A percentile compares a stretch with the other conserved stretches of the same genome.
phyloP scores from a whole-genome alignment of 2,888 invertebrate genomes.

The Cylindroiulus punctatus region DNA sequence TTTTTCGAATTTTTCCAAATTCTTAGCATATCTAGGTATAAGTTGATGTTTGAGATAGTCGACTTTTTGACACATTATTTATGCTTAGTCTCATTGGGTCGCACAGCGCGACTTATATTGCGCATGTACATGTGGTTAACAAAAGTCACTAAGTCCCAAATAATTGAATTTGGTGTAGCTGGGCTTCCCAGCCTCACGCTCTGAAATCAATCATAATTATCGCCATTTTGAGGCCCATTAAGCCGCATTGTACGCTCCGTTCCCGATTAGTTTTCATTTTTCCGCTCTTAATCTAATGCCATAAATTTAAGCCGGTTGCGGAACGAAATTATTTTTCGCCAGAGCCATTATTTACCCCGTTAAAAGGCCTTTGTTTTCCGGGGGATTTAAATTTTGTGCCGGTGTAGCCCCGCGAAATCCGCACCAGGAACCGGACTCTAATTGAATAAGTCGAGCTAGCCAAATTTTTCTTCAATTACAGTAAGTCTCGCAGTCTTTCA shows the following conservation, averaged over 20 bases:
- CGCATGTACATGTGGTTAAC: no score
- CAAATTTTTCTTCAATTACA: neutral
- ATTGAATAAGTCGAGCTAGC: neutral
- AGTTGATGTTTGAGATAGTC: no score
- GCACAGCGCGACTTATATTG: no score
- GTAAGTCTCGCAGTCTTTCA: neutral
- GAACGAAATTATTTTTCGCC: neutral
- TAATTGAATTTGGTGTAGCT: neutral
- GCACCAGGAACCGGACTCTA: neutral
- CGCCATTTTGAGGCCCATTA: slow-evolving; percentile 4
- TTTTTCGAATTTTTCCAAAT: no score
- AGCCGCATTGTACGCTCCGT: neutral
- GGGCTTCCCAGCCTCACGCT: neutral
- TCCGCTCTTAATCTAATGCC: neutral
- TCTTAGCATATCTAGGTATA: no score
- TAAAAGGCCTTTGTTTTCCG: neutral
- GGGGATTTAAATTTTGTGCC: neutral
- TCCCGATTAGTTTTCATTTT: neutral
- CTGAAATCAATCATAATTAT: neutral
- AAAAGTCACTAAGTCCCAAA: neutral
- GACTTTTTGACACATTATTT: no score
- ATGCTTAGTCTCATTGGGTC: no score
- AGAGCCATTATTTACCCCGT: slow-evolving; percentile 14
- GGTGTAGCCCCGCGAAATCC: neutral
- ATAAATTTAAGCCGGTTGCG: neutral